Conservation (phyloP, 2,888 invertebrate species). For the Spodoptera exigua region DNA sequence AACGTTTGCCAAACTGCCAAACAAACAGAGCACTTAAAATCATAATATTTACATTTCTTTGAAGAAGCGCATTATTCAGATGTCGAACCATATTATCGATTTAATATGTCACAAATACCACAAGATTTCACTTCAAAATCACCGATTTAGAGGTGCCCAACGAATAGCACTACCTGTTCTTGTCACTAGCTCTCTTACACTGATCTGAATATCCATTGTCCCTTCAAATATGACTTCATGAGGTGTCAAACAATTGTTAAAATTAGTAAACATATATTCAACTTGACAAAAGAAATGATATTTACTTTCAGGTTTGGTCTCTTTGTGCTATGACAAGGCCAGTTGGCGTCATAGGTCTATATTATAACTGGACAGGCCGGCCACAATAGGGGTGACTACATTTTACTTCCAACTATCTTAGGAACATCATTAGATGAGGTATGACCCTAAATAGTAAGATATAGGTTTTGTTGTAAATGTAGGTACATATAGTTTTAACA, state of each 20-base stretch:
- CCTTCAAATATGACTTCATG: slow-evolving; percentile 1
- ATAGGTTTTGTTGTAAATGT: no score
- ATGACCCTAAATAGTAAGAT: no score
- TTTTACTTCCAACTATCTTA: no score
- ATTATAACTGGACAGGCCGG: no score
- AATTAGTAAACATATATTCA: slow-evolving; percentile 11
- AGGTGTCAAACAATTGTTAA: slow-evolving; percentile 14
- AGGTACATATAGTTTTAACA: no score
- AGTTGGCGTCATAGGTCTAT: no score
- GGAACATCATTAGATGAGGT: no score
- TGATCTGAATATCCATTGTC: no score
- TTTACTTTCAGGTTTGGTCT: neutral
- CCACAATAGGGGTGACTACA: no score
- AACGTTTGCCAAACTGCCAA: slow-evolving; percentile 3
- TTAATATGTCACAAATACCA: neutral
- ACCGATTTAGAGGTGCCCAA: neutral
- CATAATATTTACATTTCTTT: slow-evolving; percentile 36
- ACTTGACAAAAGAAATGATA: slow-evolving; percentile 14
- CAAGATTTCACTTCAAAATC: neutral
- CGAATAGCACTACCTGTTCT: no score
- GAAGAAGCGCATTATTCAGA: slow-evolving; percentile 18
- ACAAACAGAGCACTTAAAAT: slow-evolving; percentile 2
- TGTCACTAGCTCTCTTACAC: no score
- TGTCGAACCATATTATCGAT: slow-evolving; percentile 12
- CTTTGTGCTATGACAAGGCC: no score